phyloP scores from a whole-genome alignment of 1,140 invertebrate species.

The Palaemon carinicauda region DNA sequence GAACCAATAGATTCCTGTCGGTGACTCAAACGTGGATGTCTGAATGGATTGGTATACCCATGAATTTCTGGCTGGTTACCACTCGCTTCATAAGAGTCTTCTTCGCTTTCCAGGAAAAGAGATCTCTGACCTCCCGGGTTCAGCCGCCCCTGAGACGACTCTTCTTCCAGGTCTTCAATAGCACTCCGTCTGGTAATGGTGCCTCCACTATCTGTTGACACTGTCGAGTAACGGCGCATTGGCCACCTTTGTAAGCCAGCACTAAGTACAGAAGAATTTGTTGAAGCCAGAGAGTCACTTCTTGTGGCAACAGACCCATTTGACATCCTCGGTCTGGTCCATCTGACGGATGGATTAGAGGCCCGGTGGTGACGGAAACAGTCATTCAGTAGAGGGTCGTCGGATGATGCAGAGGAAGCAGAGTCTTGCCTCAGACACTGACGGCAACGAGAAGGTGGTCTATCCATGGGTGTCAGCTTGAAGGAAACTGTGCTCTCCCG shows the following conservation, averaged over 20 bases:
- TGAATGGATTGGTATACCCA: conserved; percentile 57
- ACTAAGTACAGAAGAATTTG: conserved; percentile 56
- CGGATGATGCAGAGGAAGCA: conserved; percentile 58
- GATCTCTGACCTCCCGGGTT: conserved; percentile 43
- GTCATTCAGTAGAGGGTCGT: conserved; percentile 55
- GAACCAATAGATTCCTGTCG: conserved; percentile 33
- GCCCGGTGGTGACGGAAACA: conserved; percentile 49
- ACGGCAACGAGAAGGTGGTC: conserved; percentile 41
- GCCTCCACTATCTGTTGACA: conserved; percentile 56
- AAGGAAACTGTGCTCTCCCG: conserved; percentile 58
- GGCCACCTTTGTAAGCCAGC: conserved; percentile 52
- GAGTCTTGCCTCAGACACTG: conserved; percentile 58
- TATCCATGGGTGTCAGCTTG: conserved; percentile 53
- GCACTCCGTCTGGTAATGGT: conserved; percentile 49
- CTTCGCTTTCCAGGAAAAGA: conserved; percentile 50
- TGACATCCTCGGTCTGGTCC: conserved; percentile 53
- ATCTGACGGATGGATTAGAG: conserved; percentile 50
- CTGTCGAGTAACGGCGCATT: conserved; percentile 49
- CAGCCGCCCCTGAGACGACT: neutral
- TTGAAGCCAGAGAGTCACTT: conserved; percentile 59
- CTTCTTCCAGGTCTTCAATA: conserved; percentile 36
- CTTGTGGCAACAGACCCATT: conserved; percentile 58
- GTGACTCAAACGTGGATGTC: conserved; percentile 28
- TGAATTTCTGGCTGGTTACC: conserved; percentile 43
- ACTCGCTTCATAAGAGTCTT: conserved; percentile 40